Evolutionary conservation across 2,797 vertebrate species (phyloP), one percentile per base, ranked within the genome.

Genomic region (Pangasius djambal): DNA sequence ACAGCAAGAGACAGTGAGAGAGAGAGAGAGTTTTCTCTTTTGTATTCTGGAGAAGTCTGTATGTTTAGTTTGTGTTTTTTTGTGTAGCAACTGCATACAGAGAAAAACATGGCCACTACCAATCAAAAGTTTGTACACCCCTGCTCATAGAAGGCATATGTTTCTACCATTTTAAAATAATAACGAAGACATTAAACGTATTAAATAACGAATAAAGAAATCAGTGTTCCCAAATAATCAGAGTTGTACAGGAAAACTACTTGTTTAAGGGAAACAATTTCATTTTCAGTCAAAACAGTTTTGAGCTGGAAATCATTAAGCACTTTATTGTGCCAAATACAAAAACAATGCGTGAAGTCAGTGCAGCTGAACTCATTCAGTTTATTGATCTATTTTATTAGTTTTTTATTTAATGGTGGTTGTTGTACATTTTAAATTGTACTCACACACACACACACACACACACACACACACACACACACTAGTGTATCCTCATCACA

Each of bases 401-500:
- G 44, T 44, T 44, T 44, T 44, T 44, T 44, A 44, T 44, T 44
- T 44, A 44, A 44, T 44, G 44, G 44, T 44, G 44, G 44, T 44
- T 6, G 44, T 44, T 44, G 44, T 44, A 44, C 44, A 44, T 44
- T 44, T 44, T 44, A 44, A 44, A 44, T 44, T 44, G 44, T 44
- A 44, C 13, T 8, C 31, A 6, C 15, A 52, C 48, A 52, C 48
- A 50, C 44, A 75, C 40, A 75, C 22, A 48, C 44, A 75, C 40
- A 75, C 40, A 75, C 22, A 48, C 44, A 75, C 40, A 61, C 22
- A 40, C 57, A 84, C 61, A 75, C 79, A 57, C 79, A 84, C 70
- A 75, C n/a, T 34, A 69, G 87, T 69, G 88, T 69, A 86, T 44
- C 83, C 50, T 57, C 20, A 44, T 83, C n/a, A 40, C 37, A 61